phyloP scores from a whole-genome alignment of 2,113 vertebrate genomes.

The Paramormyrops kingsleyae region DNA sequence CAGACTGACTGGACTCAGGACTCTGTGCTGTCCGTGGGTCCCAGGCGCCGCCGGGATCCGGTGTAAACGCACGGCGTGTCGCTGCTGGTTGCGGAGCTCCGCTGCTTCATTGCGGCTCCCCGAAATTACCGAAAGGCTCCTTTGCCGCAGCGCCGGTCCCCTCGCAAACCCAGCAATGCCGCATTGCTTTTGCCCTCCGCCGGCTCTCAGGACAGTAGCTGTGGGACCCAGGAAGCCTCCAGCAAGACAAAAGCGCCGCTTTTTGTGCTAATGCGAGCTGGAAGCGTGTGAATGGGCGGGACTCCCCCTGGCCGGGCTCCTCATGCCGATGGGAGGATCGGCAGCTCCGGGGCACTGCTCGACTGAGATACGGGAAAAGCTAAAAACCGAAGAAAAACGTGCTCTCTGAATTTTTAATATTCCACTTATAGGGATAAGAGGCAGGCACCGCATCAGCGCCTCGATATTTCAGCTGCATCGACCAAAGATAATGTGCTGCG shows the following conservation, averaged over 20 bases:
- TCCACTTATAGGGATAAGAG: not conserved
- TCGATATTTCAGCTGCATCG: not conserved
- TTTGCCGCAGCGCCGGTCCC: not conserved
- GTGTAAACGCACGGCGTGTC: not conserved
- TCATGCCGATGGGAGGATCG: not conserved
- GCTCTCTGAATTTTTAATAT: not conserved
- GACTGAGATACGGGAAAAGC: not conserved
- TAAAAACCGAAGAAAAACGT: not conserved
- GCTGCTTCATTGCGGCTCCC: not conserved
- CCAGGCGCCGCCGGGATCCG: not conserved
- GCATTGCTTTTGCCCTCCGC: not conserved
- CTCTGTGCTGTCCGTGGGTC: not conserved
- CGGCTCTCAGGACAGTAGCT: not conserved
- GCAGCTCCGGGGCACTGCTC: not conserved
- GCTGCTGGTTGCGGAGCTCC: not conserved
- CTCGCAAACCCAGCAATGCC: not conserved
- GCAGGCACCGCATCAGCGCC: not conserved
- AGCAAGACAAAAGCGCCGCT: not conserved
- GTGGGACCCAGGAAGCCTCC: not conserved
- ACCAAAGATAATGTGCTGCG: not conserved
- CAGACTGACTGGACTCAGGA: not conserved
- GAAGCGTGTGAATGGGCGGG: slow-evolving; percentile 5
- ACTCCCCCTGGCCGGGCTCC: not conserved
- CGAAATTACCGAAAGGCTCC: not conserved
- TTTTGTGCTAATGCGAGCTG: not conserved